A percentile compares a stretch with the other conserved stretches of the same genome.
Evolutionary conservation across 2,888 invertebrate species (phyloP).

Genomic region (Cylindroiulus punctatus): DNA sequence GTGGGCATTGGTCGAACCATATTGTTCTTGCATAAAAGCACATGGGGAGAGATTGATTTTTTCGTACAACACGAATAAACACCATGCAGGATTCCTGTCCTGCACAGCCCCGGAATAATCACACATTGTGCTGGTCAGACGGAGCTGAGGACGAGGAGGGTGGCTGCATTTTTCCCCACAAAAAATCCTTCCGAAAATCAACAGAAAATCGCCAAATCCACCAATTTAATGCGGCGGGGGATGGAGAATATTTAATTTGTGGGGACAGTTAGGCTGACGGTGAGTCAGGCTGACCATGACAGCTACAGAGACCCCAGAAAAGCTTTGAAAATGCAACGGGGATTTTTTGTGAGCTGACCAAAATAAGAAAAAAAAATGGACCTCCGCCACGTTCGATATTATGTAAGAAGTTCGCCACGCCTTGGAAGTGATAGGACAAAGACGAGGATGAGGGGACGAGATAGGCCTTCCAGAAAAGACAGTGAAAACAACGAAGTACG

Average conservation of each 20-base stretch:
- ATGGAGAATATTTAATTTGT: neutral
- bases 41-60: no score
- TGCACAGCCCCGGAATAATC: no score
- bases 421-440: constrained; percentile 12
- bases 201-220: neutral
- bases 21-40: no score
- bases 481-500: neutral
- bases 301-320: neutral
- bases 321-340: neutral
- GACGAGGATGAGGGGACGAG: neutral
- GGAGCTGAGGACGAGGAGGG: neutral
- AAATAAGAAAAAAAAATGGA: constrained; percentile 41
- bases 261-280: neutral
- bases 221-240: neutral
- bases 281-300: neutral
- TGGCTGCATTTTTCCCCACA: neutral
- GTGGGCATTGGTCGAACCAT: no score
- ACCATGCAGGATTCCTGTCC: no score
- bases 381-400: constrained; percentile 1
- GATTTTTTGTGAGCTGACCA: neutral
- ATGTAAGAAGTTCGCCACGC: constrained; percentile 36
- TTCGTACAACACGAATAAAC: no score
- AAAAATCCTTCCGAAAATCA: neutral
- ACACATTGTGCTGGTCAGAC: neutral
- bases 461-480: neutral